phyloP scores from a whole-genome alignment of 2,797 vertebrate species.

The Mus minutoides region DNA sequence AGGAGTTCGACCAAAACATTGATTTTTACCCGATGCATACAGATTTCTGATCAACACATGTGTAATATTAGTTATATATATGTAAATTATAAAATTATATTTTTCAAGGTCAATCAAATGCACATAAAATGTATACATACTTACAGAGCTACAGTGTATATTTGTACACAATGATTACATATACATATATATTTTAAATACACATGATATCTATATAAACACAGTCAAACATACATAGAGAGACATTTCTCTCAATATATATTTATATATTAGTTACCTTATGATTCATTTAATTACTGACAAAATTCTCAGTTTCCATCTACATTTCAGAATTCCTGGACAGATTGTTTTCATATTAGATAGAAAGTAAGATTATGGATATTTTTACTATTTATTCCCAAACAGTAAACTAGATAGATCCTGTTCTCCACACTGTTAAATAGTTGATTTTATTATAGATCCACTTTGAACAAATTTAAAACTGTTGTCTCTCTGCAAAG shows the following conservation, averaged over 20 bases:
- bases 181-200: background rate
- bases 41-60: background rate
- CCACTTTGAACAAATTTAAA: background rate
- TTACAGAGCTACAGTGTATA: background rate
- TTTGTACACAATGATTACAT: background rate
- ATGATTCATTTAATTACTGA: background rate
- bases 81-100: background rate
- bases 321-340: background rate
- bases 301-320: rapidly evolving
- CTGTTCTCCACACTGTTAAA: background rate
- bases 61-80: background rate
- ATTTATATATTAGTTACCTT: background rate
- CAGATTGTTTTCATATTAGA: too few species aligned
- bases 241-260: background rate
- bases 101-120: background rate
- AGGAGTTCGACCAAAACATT: background rate
- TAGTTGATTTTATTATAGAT: background rate
- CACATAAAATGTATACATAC: background rate
- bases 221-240: background rate
- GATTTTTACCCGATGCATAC: background rate
- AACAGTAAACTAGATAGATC: background rate
- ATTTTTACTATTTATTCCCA: background rate
- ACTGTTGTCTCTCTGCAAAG: background rate
- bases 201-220: background rate
- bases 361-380: background rate